These are phyloP conservation scores for Holothuria scabra DNA, from an alignment of 53 echinoderm and acorn worm genomes.

Conservation along the genomic window DNA sequence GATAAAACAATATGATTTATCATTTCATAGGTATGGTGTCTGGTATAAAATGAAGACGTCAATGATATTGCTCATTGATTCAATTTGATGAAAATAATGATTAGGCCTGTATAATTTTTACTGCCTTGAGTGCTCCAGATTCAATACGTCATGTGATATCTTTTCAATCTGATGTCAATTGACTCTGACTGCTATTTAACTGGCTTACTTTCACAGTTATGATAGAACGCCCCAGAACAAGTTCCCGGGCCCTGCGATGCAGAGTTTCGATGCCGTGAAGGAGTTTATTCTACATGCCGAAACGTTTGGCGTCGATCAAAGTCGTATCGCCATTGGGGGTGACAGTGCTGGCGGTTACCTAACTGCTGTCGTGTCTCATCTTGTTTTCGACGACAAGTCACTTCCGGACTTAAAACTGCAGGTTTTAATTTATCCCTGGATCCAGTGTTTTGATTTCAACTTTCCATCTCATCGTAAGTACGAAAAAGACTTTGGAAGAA, in stretches of 20 bases:
- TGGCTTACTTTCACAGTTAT: constrained; percentile 64
- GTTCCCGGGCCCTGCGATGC: constrained; percentile 69
- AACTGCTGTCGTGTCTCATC: constrained; percentile 60
- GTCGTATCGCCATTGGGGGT: constrained; percentile 72
- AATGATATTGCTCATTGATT: no score
- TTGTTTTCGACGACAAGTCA: constrained; percentile 60
- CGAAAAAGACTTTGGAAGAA: constrained; percentile 38
- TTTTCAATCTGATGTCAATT: no score
- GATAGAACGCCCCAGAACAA: constrained; percentile 60
- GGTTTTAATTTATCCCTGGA: constrained; percentile 68
- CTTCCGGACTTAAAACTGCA: constrained; percentile 73
- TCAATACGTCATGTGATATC: no score
- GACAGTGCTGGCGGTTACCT: constrained; percentile 88
- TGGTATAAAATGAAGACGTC: no score
- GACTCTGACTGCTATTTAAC: no score
- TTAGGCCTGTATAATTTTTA: no score
- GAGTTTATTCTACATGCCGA: constrained; percentile 75
- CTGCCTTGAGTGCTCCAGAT: no score
- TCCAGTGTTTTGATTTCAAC: constrained; percentile 67
- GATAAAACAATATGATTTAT: no score
- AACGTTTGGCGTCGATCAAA: constrained; percentile 61
- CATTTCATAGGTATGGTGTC: no score
- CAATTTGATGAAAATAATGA: no score
- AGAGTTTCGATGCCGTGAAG: constrained; percentile 60
- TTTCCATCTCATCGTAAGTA: constrained; percentile 66